Conservation (phyloP, 2,113 vertebrate species). For the Gnathonemus longibarbis region DNA sequence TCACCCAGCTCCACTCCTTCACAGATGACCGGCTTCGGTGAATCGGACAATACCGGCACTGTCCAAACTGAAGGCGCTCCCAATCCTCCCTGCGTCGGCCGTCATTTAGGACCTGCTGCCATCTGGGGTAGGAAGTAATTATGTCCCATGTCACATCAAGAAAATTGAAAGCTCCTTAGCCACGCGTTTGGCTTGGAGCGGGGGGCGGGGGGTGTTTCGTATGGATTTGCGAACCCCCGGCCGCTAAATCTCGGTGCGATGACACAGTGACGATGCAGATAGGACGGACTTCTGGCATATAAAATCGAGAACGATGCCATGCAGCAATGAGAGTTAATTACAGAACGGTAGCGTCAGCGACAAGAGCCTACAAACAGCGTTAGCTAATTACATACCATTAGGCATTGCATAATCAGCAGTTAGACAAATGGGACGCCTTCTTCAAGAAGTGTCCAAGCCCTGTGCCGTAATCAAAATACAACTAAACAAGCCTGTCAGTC, state of each 20-base stretch:
- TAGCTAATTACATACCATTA: constrained; percentile 53
- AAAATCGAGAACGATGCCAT: not conserved
- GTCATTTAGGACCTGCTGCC: not conserved
- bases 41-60: not conserved
- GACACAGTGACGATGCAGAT: not conserved
- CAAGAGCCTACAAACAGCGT: constrained; percentile 44
- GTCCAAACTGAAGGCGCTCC: not conserved
- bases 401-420: constrained; percentile 47
- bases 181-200: not conserved
- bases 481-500: constrained; percentile 26
- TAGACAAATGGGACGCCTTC: constrained; percentile 33
- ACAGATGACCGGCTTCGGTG: not conserved
- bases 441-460: constrained; percentile 36
- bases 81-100: not conserved
- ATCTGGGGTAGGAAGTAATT: not conserved
- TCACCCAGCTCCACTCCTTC: constrained; percentile 24
- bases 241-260: not conserved
- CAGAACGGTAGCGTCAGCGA: constrained; percentile 27
- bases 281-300: not conserved
- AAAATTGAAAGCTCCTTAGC: not conserved
- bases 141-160: not conserved
- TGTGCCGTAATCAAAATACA: constrained; percentile 40
- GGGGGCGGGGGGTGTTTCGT: not conserved
- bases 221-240: not conserved
- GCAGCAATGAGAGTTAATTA: constrained; percentile 48